These are phyloP conservation scores for Ptyas mucosa DNA, from an alignment of 2,113 vertebrate genomes.

Conservation along the genomic window DNA sequence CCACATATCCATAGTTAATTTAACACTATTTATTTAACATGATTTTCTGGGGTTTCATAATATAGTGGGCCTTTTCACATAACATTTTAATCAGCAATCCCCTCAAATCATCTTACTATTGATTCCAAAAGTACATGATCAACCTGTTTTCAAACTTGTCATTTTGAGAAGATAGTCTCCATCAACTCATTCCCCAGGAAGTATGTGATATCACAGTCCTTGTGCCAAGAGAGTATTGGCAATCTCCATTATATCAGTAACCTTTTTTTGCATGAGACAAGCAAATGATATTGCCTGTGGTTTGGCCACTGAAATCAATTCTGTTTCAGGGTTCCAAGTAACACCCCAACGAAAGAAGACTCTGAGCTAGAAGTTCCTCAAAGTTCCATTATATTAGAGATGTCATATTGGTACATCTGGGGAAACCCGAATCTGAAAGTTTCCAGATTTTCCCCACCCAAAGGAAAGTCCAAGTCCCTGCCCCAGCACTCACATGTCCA, in stretches of 20 bases:
- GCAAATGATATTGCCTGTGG: not conserved
- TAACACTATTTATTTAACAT: not conserved
- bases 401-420: too few species aligned
- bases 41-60: not conserved
- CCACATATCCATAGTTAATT: not conserved
- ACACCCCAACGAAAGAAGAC: too few species aligned
- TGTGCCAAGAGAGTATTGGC: not conserved
- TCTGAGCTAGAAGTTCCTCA: too few species aligned
- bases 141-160: not conserved
- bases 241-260: not conserved
- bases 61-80: not conserved
- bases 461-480: too few species aligned
- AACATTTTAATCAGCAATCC: not conserved
- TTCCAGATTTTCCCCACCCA: too few species aligned
- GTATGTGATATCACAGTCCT: not conserved
- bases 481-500: too few species aligned
- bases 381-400: too few species aligned
- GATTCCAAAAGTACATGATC: not conserved
- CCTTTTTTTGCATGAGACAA: not conserved
- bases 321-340: too few species aligned
- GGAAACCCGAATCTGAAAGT: too few species aligned
- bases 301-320: not conserved
- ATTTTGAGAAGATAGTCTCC: not conserved
- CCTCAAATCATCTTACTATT: not conserved
- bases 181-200: not conserved